Evolutionary conservation across 2,113 vertebrate genomes (phyloP).

Genomic region (Antennarius striatus): DNA sequence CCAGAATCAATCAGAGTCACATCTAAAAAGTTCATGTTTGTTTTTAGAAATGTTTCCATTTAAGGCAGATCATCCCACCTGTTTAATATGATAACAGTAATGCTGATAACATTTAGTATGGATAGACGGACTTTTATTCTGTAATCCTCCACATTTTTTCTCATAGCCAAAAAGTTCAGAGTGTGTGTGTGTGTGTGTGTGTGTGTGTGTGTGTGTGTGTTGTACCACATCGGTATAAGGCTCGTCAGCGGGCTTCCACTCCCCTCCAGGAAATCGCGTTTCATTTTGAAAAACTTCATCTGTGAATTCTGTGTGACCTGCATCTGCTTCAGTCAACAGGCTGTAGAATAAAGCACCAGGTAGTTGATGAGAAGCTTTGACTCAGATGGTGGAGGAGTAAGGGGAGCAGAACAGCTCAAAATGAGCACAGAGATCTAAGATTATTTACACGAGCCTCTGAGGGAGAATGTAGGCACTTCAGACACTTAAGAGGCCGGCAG

Average conservation of each 20-base stretch:
- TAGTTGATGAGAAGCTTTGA: constrained; percentile 20
- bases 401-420: constrained; percentile 23
- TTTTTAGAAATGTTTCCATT: background rate
- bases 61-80: constrained; percentile 3
- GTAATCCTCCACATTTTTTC: constrained; percentile 30
- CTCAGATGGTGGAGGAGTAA: constrained; percentile 21
- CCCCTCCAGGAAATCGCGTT: constrained; percentile 89
- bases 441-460: constrained; percentile 42
- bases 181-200: background rate
- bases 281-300: constrained; percentile 96
- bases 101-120: constrained; percentile 26
- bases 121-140: constrained; percentile 17
- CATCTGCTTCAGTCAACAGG: constrained; percentile 93
- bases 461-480: constrained; percentile 52
- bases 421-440: background rate
- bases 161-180: no score
- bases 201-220: background rate
- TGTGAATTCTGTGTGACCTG: constrained; percentile 94
- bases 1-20: background rate
- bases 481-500: constrained; percentile 12
- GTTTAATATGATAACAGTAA: background rate
- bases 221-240: constrained; percentile 91
- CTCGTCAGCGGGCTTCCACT: constrained; percentile 89
- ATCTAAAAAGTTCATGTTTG: background rate
- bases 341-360: constrained; percentile 69